Percentiles rank a stretch among this genome's conserved stretches.
Evolutionary conservation across 2,888 invertebrate species (phyloP).

Genomic region (Chymomyza caudatula): DNA sequence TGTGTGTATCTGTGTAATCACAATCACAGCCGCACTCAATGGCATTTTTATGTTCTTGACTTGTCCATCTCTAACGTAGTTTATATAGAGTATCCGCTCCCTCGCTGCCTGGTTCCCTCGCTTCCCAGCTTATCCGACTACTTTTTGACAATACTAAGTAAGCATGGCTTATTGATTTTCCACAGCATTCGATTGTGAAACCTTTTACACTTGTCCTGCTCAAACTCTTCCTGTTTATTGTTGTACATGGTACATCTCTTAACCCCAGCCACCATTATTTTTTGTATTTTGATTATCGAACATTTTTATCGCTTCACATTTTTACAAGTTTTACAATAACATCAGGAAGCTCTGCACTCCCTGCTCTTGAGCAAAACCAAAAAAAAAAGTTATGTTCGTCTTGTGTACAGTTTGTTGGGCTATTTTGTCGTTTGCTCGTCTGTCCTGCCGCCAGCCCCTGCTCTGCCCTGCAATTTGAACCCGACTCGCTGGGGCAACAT

Average conservation of each 20-base stretch:
- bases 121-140: no score
- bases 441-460: neutral
- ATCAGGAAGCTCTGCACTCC: conserved; percentile 2
- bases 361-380: neutral
- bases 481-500: neutral
- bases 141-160: conserved; percentile 29
- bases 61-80: conserved; percentile 21
- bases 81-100: conserved; percentile 17
- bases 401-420: conserved; percentile 37
- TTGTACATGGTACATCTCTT: conserved; percentile 25
- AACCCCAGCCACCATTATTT: neutral
- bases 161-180: conserved; percentile 47
- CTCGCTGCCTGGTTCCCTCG: conserved; percentile 6
- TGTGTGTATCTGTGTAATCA: conserved; percentile 4
- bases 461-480: neutral
- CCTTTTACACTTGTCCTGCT: conserved; percentile 35
- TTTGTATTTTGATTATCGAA: conserved; percentile 46
- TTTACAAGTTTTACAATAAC: conserved; percentile 38
- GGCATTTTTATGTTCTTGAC: conserved; percentile 51
- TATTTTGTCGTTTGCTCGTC: conserved; percentile 16
- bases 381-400: conserved; percentile 27
- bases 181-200: conserved; percentile 25
- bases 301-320: conserved; percentile 48
- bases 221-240: conserved; percentile 47
- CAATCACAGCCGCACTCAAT: conserved; percentile 38